Evolutionary conservation across 2,797 vertebrate species (phyloP), one percentile per base, ranked within the genome.

Genomic region (Gallirallus australis): DNA sequence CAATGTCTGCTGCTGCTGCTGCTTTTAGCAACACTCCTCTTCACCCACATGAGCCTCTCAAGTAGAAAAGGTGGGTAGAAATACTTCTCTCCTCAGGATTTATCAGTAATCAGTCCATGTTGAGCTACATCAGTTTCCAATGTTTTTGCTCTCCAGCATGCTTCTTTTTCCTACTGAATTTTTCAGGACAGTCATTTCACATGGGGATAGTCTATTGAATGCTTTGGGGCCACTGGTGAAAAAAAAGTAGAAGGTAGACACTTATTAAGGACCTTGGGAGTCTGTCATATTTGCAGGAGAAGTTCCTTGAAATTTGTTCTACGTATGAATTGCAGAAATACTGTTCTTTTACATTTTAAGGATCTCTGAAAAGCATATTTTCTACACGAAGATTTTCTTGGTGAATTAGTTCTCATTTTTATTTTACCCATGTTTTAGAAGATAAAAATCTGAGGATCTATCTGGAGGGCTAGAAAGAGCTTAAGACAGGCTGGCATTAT

Each of bases 121-220:
- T 73, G 42, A 31, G 47, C 33, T 54, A 2, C 48, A 45, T 70
- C 72, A 80, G 21, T 42, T 93, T 86, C 72, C 72, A 54, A 40
- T 45, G 12, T 11, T 85, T 94, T 47, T 25, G 7, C 5, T 82
- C 40, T 56, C 48, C 20, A 20, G 12, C 0, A 0, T 1, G 0
- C 45, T 90, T 54, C 7, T 57, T 84, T 88, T 63, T 85, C 50
- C 72, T 77, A 3, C 35, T 78, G 68, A 83, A 71, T 73, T 90
- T 93, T 93, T 93, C 64, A 91, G 77, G 61, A 75, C 11, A 2
- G 11, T 77, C 12, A 13, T 92, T 90, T 56, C 82, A 68, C 21
- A 3, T 42, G 61, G 56, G 72, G 54, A 75, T 80, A 21, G 54
- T 39, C 28, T 24, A 65, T 52, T 31, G 76, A 92, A 78, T 0